Evolutionary conservation across 2,797 vertebrate genomes (phyloP), one percentile per base, ranked within the genome.

Genomic region (Dendrocincla tyrannina): DNA sequence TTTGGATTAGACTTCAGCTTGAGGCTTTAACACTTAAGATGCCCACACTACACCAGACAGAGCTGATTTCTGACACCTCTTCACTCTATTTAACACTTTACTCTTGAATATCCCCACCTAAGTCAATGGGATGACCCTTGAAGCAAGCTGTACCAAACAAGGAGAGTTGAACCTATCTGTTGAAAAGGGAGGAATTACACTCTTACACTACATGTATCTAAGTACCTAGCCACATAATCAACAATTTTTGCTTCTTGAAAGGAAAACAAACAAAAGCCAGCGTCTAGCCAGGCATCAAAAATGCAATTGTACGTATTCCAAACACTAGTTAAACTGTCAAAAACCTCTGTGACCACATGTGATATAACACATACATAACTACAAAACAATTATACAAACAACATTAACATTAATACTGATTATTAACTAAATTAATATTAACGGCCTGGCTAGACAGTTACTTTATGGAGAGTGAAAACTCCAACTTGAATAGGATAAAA

Each of bases 1-100:
- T 64, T 68, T 92, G 72, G 72, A 91, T 91, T 77, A 89, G 59
- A 83, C 64, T 73, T 80, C 3, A 2, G 41, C 56, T 59, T 10
- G 3, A 64, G 41, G 58, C 39, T 87, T 95, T 94, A 96, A 94
- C 88, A 44, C 81, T 94, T 94, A 67, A 78, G 30, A 35, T 94
- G 70, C 46, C 88, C 17, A 0, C 11, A 18, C 47, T 39, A 22
- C 56, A 28, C 18, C 64, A 74, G 33, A 62, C 11, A 22, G 33
- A 85, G 63, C 42, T 70, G 59, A 79, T 63, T 93, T 79, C 83
- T 53, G 33, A 87, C 67, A 84, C 75, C 52, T 59, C 49, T 85
- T 62, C 24, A 23, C 41, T 28, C 20, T 19, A 0, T 15, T 39
- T 4, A 67, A 39, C 32, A 33, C 35, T 63, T 73, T 44, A 23